Evolutionary conservation across 92 coral and sea anemone species (phyloP), one percentile per base, ranked within the genome.

Genomic region (Phenganax subtilis): DNA sequence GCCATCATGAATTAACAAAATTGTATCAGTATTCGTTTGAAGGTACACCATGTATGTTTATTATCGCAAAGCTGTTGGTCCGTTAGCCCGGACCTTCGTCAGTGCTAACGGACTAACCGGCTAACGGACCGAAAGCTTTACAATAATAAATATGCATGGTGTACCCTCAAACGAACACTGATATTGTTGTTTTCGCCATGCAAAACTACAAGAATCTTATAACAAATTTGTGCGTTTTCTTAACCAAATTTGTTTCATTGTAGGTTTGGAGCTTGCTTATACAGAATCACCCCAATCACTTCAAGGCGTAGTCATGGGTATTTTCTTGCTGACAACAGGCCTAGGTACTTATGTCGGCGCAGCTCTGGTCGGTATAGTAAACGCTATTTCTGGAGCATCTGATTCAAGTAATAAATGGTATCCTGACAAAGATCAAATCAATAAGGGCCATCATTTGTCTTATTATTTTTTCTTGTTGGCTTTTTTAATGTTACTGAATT

Each of bases 291-390:
- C 98, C 3, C 57, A 85, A 37, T 75, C 85, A 54, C 87, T 91
- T 51, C 92, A 93, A 82, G 98, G 97, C 51, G 82, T 91, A 29
- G 86, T 93, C 3, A 90, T 93, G 98, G 98, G 98, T 1, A 54
- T 81, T 8, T 93, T 85, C 62, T 76, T 90, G 31, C 88, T 91
- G 12, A 87, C 97, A 8, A 74, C 87, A 28, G 97, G 91, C 14
- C 75, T 93, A 27, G 98, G 98, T 25, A 85, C 55, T 64, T 93
- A 84, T 65, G 37, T 88, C 9, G 87, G 96, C n/a, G 86, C 82
- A 63, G 91, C 90, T 7, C 69, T 93, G 53, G 92, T 91, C 28
- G 70, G 75, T 71, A 88, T 93, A 20, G 92, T 91, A n/a, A 73
- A 82, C 10, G 84, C 89, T 17, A 86, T 84, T 12, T 79, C 68